Percentiles rank a stretch among this genome's conserved stretches.
These are phyloP conservation scores for Drosophila kuntzei DNA, from an alignment of 2,888 invertebrate species.

Conservation along the genomic window DNA sequence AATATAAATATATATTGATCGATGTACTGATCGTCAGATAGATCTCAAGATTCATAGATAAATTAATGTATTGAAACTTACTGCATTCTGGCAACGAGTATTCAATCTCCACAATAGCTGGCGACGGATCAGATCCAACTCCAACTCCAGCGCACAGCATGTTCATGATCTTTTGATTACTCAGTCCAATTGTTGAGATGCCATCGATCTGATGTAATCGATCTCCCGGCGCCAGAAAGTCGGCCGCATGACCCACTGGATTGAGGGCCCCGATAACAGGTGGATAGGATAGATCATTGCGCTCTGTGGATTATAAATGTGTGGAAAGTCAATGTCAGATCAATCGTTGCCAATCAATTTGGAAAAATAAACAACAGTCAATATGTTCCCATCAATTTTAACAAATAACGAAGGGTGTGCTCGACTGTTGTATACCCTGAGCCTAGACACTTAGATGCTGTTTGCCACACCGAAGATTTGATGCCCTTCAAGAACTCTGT, in stretches of 20 bases:
- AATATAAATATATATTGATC: too few relatives aligned
- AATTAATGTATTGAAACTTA: slow-evolving; percentile 85
- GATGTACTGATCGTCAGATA: too few relatives aligned
- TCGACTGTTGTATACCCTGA: too few relatives aligned
- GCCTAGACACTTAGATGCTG: too few relatives aligned
- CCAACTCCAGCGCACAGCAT: slow-evolving; percentile 87
- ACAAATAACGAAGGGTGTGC: too few relatives aligned
- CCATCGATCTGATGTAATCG: slow-evolving; percentile 93
- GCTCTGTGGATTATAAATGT: slow-evolving; percentile 70
- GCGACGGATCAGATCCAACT: slow-evolving; percentile 86
- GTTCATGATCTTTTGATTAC: slow-evolving; percentile 91
- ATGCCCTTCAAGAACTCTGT: too few relatives aligned
- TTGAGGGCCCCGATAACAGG: slow-evolving; percentile 85
- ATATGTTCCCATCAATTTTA: slow-evolving; percentile 13
- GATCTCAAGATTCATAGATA: background rate
- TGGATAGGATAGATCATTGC: slow-evolving; percentile 85
- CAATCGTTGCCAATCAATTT: slow-evolving; percentile 20
- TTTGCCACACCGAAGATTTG: too few relatives aligned
- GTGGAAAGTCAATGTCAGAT: slow-evolving; percentile 20
- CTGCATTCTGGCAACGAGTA: slow-evolving; percentile 93
- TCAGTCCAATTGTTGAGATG: slow-evolving; percentile 90
- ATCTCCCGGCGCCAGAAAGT: slow-evolving; percentile 92
- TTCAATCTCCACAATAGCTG: slow-evolving; percentile 92
- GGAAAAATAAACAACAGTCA: slow-evolving; percentile 9
- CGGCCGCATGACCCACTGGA: slow-evolving; percentile 87